Evolutionary conservation across 2,113 vertebrate genomes (phyloP).

Genomic region (Oriolus oriolus): DNA sequence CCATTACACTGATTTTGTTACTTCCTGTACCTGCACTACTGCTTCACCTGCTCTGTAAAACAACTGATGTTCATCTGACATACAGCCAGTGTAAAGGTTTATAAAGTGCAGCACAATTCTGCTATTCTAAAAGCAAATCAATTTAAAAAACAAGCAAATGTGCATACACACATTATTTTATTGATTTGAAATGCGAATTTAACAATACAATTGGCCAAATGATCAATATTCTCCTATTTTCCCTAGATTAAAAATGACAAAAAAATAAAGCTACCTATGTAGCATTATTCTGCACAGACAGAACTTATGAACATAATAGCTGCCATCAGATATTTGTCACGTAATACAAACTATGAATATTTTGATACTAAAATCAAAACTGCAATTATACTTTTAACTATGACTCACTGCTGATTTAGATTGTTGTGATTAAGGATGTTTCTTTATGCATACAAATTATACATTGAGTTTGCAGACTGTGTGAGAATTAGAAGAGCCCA

Average conservation of each 20-base stretch:
- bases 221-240: not conserved
- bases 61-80: not conserved
- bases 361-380: slow-evolving; percentile 58
- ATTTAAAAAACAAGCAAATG: not conserved
- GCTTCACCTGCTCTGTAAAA: not conserved
- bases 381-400: slow-evolving; percentile 46
- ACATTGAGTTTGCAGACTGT: not conserved
- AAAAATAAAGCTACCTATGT: not conserved
- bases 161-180: not conserved
- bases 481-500: not conserved
- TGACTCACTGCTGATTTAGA: slow-evolving; percentile 52
- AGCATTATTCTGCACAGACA: not conserved
- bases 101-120: not conserved
- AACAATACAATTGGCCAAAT: not conserved
- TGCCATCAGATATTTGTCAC: slow-evolving; percentile 8
- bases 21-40: not conserved
- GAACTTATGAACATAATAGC: not conserved
- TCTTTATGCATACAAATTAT: slow-evolving; percentile 50
- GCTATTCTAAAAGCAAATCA: not conserved
- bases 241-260: not conserved
- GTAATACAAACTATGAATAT: slow-evolving; percentile 38
- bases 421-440: slow-evolving; percentile 42
- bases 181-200: not conserved
- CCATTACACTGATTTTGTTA: not conserved
- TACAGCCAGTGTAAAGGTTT: not conserved